These are phyloP conservation scores for Octopus sinensis DNA, from an alignment of 1,140 invertebrate species.

Conservation along the genomic window DNA sequence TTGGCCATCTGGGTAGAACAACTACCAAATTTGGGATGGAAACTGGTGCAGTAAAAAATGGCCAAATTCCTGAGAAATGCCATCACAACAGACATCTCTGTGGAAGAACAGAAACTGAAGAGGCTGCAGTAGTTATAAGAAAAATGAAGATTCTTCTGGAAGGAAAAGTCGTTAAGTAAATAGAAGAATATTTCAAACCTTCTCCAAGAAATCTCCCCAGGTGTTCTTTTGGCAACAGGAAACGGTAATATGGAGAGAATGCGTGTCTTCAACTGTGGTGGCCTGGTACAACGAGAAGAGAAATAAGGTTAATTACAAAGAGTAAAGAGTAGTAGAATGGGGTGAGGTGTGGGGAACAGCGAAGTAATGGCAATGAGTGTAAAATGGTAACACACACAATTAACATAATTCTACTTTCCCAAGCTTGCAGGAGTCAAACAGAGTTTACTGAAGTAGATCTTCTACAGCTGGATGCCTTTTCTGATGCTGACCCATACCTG, in stretches of 20 bases:
- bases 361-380: too few species aligned
- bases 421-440: too few species aligned
- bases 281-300: conserved; percentile 60
- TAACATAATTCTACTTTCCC: too few species aligned
- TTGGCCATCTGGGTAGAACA: background rate
- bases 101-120: background rate
- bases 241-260: conserved; percentile 90
- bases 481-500: too few species aligned
- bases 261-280: conserved; percentile 68
- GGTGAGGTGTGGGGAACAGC: too few species aligned
- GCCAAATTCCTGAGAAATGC: background rate
- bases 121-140: background rate
- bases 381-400: too few species aligned
- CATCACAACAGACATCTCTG: background rate
- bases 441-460: too few species aligned
- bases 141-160: background rate
- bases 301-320: too few species aligned
- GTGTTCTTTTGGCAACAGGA: conserved; percentile 88
- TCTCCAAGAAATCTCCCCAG: conserved; percentile 84
- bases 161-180: background rate
- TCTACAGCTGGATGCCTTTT: too few species aligned
- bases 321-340: too few species aligned
- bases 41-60: background rate
- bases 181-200: conserved; percentile 53
- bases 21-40: background rate